Percentiles rank a stretch among this genome's conserved stretches.
phyloP scores from a whole-genome alignment of 2,797 vertebrate species.

The Xerus rutilus region DNA sequence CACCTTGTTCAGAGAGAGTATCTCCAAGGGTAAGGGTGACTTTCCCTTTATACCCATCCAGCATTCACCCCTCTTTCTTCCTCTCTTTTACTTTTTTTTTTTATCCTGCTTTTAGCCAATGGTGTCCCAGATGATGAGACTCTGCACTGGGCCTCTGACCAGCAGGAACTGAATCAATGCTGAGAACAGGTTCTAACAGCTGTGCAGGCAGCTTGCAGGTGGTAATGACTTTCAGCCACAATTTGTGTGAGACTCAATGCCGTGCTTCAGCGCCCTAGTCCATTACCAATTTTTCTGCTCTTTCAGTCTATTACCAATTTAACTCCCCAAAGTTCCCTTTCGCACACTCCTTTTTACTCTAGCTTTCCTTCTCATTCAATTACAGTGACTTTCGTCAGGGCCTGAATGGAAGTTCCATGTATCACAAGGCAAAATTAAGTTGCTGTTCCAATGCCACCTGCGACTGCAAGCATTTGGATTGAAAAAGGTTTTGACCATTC shows the following conservation, averaged over 20 bases:
- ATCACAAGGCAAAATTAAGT: conserved; percentile 35
- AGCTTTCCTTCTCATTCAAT: conserved; percentile 61
- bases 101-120: conserved; percentile 31
- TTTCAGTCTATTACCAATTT: conserved; percentile 60
- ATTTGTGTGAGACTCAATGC: conserved; percentile 33
- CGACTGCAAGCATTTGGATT: not conserved
- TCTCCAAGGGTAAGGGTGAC: not conserved
- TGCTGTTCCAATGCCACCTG: conserved; percentile 9
- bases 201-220: conserved; percentile 59
- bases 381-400: conserved; percentile 34
- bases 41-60: not conserved
- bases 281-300: conserved; percentile 47
- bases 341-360: not conserved
- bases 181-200: conserved; percentile 50
- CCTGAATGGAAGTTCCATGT: not conserved
- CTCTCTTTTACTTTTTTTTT: conserved; percentile 55
- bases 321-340: conserved; percentile 52
- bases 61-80: not conserved
- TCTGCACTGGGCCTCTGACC: not conserved
- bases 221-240: conserved; percentile 76
- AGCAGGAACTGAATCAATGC: conserved; percentile 57
- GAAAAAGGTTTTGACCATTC: not conserved
- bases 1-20: not conserved
- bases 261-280: not conserved
- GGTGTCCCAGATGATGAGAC: not conserved